phyloP scores from a whole-genome alignment of 2,797 vertebrate species.

The Erethizon dorsatum region DNA sequence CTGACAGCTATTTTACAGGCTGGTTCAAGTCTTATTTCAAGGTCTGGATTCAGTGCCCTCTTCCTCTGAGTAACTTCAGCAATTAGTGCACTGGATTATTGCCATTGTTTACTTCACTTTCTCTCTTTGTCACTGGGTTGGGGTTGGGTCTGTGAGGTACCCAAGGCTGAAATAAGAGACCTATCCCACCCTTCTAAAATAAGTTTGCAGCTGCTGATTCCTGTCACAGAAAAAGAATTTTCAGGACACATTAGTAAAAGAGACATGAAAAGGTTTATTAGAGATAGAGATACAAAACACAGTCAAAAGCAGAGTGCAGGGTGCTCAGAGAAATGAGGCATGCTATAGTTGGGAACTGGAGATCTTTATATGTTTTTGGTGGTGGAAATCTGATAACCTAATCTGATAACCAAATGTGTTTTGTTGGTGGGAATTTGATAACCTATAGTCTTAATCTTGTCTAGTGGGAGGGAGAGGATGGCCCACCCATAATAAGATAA shows the following conservation, averaged over 20 bases:
- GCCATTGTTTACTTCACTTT: background rate
- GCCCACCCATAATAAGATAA: background rate
- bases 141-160: no score
- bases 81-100: background rate
- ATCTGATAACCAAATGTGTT: no score
- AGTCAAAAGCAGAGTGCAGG: background rate
- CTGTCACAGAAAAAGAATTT: background rate
- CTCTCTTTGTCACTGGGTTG: background rate
- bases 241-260: no score
- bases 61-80: background rate
- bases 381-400: background rate
- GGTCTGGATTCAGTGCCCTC: background rate
- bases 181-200: background rate
- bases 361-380: background rate
- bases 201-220: background rate
- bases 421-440: background rate
- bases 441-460: background rate
- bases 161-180: no score
- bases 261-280: background rate
- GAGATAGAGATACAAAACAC: background rate
- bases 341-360: background rate
- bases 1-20: background rate
- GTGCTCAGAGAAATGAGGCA: background rate
- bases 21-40: constrained; percentile 40
- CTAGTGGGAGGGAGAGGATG: background rate